Base-by-base conservation (phyloP, 1,140 invertebrate genomes). In the Venustaconcha ellipsiformis region DNA sequence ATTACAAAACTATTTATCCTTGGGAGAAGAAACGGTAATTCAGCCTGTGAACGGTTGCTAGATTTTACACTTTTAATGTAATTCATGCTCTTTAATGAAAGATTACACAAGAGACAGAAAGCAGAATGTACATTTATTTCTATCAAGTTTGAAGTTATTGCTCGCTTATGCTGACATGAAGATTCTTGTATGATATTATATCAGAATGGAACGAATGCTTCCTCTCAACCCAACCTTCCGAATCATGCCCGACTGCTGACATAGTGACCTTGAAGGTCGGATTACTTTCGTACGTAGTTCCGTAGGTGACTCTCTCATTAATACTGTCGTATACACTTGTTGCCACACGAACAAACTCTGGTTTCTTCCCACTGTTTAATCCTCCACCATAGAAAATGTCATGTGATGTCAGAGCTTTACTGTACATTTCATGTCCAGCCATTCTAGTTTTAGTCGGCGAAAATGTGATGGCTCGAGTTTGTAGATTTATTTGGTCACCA, bases 361-460 rank as follows among this genome's bases (percentile, higher is more conserved):
- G 60, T 63, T 82, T 82, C 11, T 65, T 58, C 55, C 12, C 58
- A 11, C 63, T 64, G 13, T 72, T 64, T 12, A 15, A 30, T 30
- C 60, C 48, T 12, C 59, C 57, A 62, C 80, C 80, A 64, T 75
- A 81, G 69, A 86, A 82, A 55, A 86, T 83, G 72, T 86, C 83
- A 58, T 70, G 57, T 11, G 80, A 82, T 12, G 74, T 77, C 5
- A 79, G 62, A 8, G 82, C 83, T 17, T 70, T 68, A 48, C 72
- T 65, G 70, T 82, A 86, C 57, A 80, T 68, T 64, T 86, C 84
- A 62, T 84, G 74, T 20, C 83, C 83, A 23, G 17, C 26, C 59
- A 86, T 71, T 20, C 71, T 70, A 23, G 74, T 76, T 57, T 85
- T 85, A 69, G 67, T 62, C 1, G 70, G 17, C 14, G 82, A 80